phyloP scores from a whole-genome alignment of 2,797 vertebrate species.

The Microcaecilia unicolor region DNA sequence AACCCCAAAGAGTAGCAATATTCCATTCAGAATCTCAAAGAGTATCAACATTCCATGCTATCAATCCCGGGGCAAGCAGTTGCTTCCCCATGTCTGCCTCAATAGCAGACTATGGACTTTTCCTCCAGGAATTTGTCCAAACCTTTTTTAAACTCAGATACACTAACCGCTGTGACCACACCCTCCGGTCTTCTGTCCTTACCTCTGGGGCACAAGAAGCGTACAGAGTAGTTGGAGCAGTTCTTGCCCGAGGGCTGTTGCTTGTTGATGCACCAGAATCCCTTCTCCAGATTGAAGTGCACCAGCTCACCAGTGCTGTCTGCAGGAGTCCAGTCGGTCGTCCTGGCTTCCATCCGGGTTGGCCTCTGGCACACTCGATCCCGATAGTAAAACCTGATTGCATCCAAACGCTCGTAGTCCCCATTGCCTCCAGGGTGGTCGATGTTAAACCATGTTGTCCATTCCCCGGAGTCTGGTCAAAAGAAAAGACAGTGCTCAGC shows the following conservation, averaged over 20 bases:
- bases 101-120: too few relatives aligned
- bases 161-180: too few relatives aligned
- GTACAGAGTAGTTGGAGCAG: constrained; percentile 84
- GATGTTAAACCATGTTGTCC: constrained; percentile 87
- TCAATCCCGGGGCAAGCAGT: too few relatives aligned
- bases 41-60: too few relatives aligned
- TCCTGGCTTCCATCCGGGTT: constrained; percentile 67
- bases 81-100: too few relatives aligned
- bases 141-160: too few relatives aligned
- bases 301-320: constrained; percentile 67
- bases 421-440: constrained; percentile 81
- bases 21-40: too few relatives aligned
- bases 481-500: neutral
- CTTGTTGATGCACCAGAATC: constrained; percentile 83
- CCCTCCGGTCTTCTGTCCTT: too few relatives aligned
- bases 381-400: constrained; percentile 79
- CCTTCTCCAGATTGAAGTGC: constrained; percentile 61
- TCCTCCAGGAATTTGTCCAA: too few relatives aligned
- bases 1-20: too few relatives aligned
- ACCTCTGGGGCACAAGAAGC: constrained; percentile 74
- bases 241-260: constrained; percentile 69
- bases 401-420: constrained; percentile 78
- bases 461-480: constrained; percentile 59
- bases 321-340: constrained; percentile 72
- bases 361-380: constrained; percentile 65